A percentile compares a stretch with the other conserved stretches of the same genome.
phyloP scores from a whole-genome alignment of 2,113 vertebrate species.

The Syngnathus scovelli region DNA sequence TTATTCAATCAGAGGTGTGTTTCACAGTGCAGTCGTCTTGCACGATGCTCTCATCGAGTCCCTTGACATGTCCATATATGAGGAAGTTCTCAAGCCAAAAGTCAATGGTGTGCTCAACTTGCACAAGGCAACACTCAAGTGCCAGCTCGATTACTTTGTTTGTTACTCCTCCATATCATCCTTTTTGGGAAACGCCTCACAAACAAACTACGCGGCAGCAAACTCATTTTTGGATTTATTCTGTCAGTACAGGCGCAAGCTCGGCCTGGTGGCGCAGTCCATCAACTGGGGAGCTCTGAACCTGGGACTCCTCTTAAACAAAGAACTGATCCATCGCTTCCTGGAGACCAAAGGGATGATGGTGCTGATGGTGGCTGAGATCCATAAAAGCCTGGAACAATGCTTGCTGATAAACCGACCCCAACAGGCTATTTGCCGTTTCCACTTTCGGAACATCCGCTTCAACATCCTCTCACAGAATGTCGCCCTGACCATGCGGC shows the following conservation, averaged over 20 bases:
- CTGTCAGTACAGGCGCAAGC: constrained; percentile 76
- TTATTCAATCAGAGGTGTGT: constrained; percentile 76
- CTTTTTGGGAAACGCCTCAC: constrained; percentile 76
- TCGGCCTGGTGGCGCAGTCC: constrained; percentile 76
- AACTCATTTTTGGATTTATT: constrained; percentile 81
- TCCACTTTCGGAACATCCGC: constrained; percentile 67
- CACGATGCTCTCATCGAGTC: constrained; percentile 73
- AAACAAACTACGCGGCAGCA: constrained; percentile 81
- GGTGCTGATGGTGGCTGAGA: constrained; percentile 69
- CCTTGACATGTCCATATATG: constrained; percentile 71
- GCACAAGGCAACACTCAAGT: constrained; percentile 69
- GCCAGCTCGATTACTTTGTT: constrained; percentile 81
- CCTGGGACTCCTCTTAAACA: constrained; percentile 73
- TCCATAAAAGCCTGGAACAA: constrained; percentile 73
- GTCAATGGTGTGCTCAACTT: constrained; percentile 80
- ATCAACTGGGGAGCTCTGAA: constrained; percentile 84
- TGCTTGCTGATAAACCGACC: constrained; percentile 72
- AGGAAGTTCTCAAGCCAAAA: constrained; percentile 80
- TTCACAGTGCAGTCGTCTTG: constrained; percentile 80
- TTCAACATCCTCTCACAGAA: constrained; percentile 61
- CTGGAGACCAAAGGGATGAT: constrained; percentile 76
- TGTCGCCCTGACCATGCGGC: constrained; percentile 54
- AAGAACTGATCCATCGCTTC: constrained; percentile 67
- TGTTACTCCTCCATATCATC: constrained; percentile 81
- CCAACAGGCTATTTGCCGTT: constrained; percentile 71